Evolutionary conservation across 2,797 vertebrate genomes (phyloP).

Genomic region (Myotis vivesi): DNA sequence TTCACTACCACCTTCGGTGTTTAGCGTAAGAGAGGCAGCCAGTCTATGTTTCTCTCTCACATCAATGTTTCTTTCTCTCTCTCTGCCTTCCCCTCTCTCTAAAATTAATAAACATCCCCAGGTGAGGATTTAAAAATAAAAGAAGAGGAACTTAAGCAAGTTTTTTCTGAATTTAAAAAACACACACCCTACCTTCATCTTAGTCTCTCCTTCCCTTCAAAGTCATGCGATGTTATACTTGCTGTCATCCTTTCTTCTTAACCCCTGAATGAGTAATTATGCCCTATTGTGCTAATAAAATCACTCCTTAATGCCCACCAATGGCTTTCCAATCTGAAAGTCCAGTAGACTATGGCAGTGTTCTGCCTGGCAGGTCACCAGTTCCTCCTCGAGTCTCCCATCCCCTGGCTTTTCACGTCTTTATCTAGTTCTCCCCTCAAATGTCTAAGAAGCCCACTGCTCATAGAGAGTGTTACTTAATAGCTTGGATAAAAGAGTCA

Average conservation of each 20-base stretch:
- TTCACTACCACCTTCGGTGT: neutral
- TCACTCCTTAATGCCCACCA: neutral
- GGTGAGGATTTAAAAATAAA: neutral
- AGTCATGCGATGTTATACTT: neutral
- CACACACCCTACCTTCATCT: neutral
- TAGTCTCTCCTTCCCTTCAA: neutral
- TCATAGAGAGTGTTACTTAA: neutral
- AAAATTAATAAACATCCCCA: neutral
- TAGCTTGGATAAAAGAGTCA: neutral
- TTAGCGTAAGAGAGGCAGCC: neutral
- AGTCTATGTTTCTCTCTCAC: neutral
- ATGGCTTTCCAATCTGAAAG: neutral
- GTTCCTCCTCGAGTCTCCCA: fast-evolving
- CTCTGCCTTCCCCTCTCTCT: neutral
- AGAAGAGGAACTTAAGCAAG: neutral
- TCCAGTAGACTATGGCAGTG: neutral
- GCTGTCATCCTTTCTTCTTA: neutral
- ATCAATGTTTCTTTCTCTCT: neutral
- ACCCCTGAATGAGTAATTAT: neutral
- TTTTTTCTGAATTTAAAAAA: neutral
- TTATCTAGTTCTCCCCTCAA: neutral
- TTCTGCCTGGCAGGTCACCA: neutral
- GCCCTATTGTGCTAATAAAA: neutral
- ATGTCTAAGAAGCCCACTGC: neutral
- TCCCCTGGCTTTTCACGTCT: neutral